phyloP scores from a whole-genome alignment of 2,113 vertebrate genomes.

The Herpetotheres cachinnans region DNA sequence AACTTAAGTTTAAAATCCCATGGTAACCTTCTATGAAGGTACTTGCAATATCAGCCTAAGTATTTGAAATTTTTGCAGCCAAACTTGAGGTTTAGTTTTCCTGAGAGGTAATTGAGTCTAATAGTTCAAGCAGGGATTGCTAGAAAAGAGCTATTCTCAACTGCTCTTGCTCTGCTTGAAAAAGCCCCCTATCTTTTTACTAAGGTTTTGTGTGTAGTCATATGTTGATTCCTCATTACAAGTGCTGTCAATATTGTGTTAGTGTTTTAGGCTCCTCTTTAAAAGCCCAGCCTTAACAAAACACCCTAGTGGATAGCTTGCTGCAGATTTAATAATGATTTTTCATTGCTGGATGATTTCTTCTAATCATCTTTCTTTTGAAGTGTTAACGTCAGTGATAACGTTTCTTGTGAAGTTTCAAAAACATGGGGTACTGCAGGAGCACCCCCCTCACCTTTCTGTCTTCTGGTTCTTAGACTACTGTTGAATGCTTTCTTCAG shows the following conservation, averaged over 20 bases:
- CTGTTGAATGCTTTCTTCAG: background rate
- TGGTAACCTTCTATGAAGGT: background rate
- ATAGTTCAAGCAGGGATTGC: background rate
- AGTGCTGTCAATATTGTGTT: background rate
- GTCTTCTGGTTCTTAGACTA: background rate
- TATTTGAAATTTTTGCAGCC: background rate
- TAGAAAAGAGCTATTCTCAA: background rate
- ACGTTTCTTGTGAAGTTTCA: slow-evolving; percentile 28
- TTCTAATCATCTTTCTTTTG: slow-evolving; percentile 12
- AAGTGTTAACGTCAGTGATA: background rate
- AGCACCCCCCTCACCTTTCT: background rate
- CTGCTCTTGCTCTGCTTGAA: background rate
- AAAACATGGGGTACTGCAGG: background rate
- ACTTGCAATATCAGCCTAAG: background rate
- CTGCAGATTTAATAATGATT: background rate
- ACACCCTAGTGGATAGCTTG: background rate
- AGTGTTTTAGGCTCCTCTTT: background rate
- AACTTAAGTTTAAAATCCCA: background rate
- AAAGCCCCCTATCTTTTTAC: background rate
- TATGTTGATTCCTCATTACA: background rate
- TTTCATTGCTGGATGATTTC: slow-evolving; percentile 10
- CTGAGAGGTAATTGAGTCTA: background rate
- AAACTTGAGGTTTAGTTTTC: background rate
- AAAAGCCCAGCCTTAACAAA: background rate
- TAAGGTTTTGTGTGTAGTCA: background rate